Percentiles rank a stretch among this genome's conserved stretches.
These are phyloP conservation scores for Aphelinus atriplicis DNA, from an alignment of 1,140 invertebrate genomes.

Conservation along the genomic window DNA sequence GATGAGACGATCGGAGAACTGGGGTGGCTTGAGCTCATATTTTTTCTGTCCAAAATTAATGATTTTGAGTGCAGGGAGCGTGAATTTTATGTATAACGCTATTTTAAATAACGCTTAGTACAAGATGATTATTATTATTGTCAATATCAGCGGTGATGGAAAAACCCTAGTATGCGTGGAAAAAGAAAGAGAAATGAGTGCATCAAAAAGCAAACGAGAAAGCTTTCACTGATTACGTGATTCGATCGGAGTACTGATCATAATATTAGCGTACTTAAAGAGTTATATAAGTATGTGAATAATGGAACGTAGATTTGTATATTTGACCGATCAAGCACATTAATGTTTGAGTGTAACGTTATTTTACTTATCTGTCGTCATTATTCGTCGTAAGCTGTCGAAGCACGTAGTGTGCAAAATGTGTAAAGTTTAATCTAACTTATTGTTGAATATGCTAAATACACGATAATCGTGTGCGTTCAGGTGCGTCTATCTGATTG, in stretches of 20 bases:
- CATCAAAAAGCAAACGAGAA: constrained; percentile 21
- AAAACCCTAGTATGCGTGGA: constrained; percentile 1
- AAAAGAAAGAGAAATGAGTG: neutral
- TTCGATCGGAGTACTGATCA: constrained; percentile 20
- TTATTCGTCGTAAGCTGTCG: constrained; percentile 41
- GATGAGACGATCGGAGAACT: constrained; percentile 18
- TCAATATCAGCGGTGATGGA: neutral
- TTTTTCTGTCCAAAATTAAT: constrained; percentile 59
- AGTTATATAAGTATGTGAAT: constrained; percentile 42
- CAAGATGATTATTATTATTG: constrained; percentile 52
- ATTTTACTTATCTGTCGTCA: constrained; percentile 53
- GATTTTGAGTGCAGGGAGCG: constrained; percentile 55
- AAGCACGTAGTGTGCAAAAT: constrained; percentile 44
- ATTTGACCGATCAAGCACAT: constrained; percentile 56
- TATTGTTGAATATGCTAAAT: constrained; percentile 41
- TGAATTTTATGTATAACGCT: constrained; percentile 51
- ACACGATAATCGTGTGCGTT: constrained; percentile 37
- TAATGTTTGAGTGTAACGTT: constrained; percentile 56
- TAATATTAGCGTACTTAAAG: constrained; percentile 47
- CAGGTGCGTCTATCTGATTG: constrained; percentile 10
- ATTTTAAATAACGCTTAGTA: constrained; percentile 66
- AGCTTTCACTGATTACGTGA: constrained; percentile 48
- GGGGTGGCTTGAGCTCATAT: neutral
- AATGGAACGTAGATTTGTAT: constrained; percentile 59
- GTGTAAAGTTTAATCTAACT: constrained; percentile 52